Conservation (phyloP, 2,888 invertebrate genomes). For the Caenorhabditis drosophilae region DNA sequence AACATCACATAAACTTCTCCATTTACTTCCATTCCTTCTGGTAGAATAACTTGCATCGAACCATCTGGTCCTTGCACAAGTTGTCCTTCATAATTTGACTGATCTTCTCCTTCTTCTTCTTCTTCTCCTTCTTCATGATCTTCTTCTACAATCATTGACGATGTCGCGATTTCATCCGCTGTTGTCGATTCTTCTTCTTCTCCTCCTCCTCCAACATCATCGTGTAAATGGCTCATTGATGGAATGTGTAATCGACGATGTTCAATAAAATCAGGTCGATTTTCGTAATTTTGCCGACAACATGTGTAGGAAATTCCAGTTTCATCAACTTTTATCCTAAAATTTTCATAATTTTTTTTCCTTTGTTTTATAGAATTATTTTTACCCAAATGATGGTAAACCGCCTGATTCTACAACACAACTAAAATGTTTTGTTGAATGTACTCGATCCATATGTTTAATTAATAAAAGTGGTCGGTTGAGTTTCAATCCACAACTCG, state of each 20-base stretch:
- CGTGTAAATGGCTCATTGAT: constrained; percentile 8
- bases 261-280: constrained; percentile 29
- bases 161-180: constrained; percentile 5
- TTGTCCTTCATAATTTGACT: constrained; percentile 10
- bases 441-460: constrained; percentile 63
- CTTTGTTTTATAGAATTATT: too few relatives aligned
- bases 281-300: constrained; percentile 44
- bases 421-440: constrained; percentile 50
- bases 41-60: constrained; percentile 24
- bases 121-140: constrained; percentile 5
- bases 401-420: constrained; percentile 38
- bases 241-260: constrained; percentile 30
- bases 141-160: constrained; percentile 7
- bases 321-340: constrained; percentile 35
- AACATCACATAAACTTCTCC: constrained; percentile 11
- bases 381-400: constrained; percentile 28
- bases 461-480: constrained; percentile 58
- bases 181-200: constrained; percentile 15
- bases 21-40: constrained; percentile 15
- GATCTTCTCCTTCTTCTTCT: constrained; percentile 6
- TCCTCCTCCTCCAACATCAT: constrained; percentile 10
- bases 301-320: constrained; percentile 52
- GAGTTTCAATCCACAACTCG: constrained; percentile 57
- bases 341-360: background rate
- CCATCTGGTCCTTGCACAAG: constrained; percentile 33